These are phyloP conservation scores for Acrobasis consociella DNA, from an alignment of 2,888 invertebrate genomes.

Conservation along the genomic window DNA sequence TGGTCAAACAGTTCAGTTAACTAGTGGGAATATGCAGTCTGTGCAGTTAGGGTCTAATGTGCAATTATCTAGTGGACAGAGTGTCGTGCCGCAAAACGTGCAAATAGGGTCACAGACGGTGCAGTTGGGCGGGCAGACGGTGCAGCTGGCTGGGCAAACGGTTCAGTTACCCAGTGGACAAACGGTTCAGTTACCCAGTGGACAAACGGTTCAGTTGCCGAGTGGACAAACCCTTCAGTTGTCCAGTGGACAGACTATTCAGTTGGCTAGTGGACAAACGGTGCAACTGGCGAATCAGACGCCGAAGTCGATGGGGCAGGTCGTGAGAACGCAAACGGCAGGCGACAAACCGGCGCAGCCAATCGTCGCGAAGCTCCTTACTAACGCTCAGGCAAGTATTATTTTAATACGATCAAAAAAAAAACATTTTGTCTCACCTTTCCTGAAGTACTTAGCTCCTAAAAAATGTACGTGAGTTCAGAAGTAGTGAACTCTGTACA, in stretches of 20 bases:
- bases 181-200: slow-evolving; percentile 67
- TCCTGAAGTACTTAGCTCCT: too few relatives aligned
- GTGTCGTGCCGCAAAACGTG: slow-evolving; percentile 31
- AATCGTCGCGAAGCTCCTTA: slow-evolving; percentile 88
- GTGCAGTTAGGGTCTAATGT: slow-evolving; percentile 50
- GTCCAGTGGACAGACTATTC: slow-evolving; percentile 74
- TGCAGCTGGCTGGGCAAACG: slow-evolving; percentile 46
- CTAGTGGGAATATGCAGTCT: slow-evolving; percentile 57
- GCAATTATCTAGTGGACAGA: slow-evolving; percentile 46
- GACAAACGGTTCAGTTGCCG: slow-evolving; percentile 62
- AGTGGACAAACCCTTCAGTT: slow-evolving; percentile 69
- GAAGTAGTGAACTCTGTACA: too few relatives aligned
- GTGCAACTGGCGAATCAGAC: slow-evolving; percentile 65
- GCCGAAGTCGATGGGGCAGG: slow-evolving; percentile 54
- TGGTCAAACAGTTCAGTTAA: slow-evolving; percentile 64
- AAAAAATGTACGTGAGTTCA: too few relatives aligned
- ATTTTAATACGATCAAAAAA: neutral
- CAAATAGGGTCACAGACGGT: slow-evolving; percentile 52
- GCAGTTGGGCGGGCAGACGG: slow-evolving; percentile 33
- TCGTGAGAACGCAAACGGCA: slow-evolving; percentile 60
- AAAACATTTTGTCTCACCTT: too few relatives aligned
- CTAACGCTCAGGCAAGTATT: slow-evolving; percentile 84
- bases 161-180: slow-evolving; percentile 78
- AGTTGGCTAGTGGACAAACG: slow-evolving; percentile 62
- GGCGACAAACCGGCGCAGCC: slow-evolving; percentile 76